Conservation (phyloP, 2,888 invertebrate species). For the Caenorhabditis parvicauda region DNA sequence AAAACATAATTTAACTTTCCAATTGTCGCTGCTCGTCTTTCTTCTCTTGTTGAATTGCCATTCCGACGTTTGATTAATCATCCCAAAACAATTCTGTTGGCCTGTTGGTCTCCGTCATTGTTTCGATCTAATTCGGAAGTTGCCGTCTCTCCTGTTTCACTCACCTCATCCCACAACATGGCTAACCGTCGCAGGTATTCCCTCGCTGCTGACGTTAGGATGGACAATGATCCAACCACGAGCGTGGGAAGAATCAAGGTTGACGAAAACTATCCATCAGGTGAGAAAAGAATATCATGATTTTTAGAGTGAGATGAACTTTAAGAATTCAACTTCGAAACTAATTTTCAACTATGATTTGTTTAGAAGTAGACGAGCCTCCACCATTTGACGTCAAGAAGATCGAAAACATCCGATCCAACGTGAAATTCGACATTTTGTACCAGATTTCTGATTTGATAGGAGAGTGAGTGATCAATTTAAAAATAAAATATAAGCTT, state of each 20-base stretch:
- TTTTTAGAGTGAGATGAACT: not conserved
- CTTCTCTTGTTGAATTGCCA: too few species aligned
- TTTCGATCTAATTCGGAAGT: too few species aligned
- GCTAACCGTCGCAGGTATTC: slow-evolving; percentile 29
- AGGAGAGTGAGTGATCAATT: slow-evolving; percentile 46
- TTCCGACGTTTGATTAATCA: too few species aligned
- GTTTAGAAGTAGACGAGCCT: slow-evolving; percentile 51
- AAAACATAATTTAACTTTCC: too few species aligned
- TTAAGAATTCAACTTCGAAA: too few species aligned
- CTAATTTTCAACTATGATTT: not conserved
- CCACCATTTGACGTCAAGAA: slow-evolving; percentile 54
- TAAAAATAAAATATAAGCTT: not conserved
- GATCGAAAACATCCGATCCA: slow-evolving; percentile 47
- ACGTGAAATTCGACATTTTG: slow-evolving; percentile 53
- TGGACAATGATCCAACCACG: slow-evolving; percentile 30
- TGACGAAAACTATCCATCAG: slow-evolving; percentile 37
- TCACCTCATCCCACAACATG: too few species aligned
- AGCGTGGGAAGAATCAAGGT: slow-evolving; percentile 35
- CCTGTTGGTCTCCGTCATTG: too few species aligned
- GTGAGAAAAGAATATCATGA: slow-evolving; percentile 2
- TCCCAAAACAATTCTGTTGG: too few species aligned
- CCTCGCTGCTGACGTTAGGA: slow-evolving; percentile 36
- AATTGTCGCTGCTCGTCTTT: too few species aligned
- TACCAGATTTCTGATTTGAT: slow-evolving; percentile 49
- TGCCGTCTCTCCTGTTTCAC: too few species aligned